A percentile compares a stretch with the other conserved stretches of the same genome.
These are phyloP conservation scores for Ptychodera flava DNA, from an alignment of 35 echinoderm and acorn worm genomes.

Conservation along the genomic window DNA sequence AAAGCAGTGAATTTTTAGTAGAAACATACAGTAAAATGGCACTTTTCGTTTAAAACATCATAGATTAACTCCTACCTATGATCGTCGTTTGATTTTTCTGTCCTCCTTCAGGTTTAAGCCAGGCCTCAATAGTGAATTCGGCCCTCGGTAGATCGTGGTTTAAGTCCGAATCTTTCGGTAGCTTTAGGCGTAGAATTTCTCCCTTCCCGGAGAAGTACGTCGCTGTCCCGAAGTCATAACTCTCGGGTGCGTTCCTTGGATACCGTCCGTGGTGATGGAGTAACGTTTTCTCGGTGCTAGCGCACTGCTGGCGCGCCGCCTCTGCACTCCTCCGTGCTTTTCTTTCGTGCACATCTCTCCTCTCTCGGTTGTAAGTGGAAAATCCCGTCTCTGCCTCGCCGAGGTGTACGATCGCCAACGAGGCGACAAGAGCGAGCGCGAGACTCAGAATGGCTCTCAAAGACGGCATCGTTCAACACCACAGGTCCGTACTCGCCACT, in stretches of 20 bases:
- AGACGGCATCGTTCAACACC: too few species aligned
- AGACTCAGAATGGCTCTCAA: too few species aligned
- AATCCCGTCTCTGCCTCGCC: too few species aligned
- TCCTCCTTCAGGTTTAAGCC: conserved; percentile 15
- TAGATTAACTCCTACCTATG: conserved; percentile 5
- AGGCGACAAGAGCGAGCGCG: too few species aligned
- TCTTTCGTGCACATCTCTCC: background rate
- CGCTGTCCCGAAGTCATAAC: background rate
- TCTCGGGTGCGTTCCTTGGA: background rate
- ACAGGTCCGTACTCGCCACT: too few species aligned
- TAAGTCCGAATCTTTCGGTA: background rate
- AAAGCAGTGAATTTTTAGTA: too few species aligned
- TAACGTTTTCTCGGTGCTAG: background rate
- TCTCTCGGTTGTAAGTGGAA: background rate
- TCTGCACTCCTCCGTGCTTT: background rate
- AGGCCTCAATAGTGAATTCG: background rate
- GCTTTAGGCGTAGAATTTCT: conserved; percentile 2
- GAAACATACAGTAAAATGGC: too few species aligned
- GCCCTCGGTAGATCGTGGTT: background rate
- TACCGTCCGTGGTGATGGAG: background rate
- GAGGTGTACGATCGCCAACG: too few species aligned
- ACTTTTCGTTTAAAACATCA: too few species aligned
- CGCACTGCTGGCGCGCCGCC: background rate
- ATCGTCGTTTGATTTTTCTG: background rate
- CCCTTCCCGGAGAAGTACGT: background rate